Evolutionary conservation across 2,888 invertebrate species (phyloP).

Genomic region (Microctonus brassicae): DNA sequence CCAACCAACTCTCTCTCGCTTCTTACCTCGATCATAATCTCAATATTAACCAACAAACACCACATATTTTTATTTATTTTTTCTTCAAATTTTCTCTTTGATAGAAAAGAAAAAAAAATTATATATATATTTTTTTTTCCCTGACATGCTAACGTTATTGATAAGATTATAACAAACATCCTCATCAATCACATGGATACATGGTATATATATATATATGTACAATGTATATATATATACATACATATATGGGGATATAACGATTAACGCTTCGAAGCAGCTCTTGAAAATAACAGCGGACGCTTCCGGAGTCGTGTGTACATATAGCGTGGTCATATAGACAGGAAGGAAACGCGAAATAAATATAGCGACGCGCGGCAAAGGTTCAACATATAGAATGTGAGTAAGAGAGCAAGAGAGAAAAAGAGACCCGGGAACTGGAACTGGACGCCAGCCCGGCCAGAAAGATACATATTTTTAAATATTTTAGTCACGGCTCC

Average conservation of each 20-base stretch:
- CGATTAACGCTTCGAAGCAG: slow-evolving; percentile 48
- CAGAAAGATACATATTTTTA: slow-evolving; percentile 71
- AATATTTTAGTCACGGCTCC: slow-evolving; percentile 70
- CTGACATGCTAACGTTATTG: not conserved
- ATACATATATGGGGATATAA: slow-evolving; percentile 32
- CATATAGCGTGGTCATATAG: slow-evolving; percentile 43
- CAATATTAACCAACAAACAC: not conserved
- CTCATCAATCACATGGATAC: slow-evolving; percentile 5
- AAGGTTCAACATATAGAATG: slow-evolving; percentile 45
- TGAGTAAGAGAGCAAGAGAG: slow-evolving; percentile 28
- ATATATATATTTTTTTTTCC: not conserved
- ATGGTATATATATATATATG: too few species aligned
- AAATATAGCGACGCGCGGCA: slow-evolving; percentile 63
- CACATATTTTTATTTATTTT: not conserved
- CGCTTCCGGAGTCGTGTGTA: slow-evolving; percentile 47
- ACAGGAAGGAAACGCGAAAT: slow-evolving; percentile 70
- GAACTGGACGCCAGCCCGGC: slow-evolving; percentile 68
- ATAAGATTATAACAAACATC: not conserved
- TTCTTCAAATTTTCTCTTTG: not conserved
- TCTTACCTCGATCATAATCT: slow-evolving; percentile 17
- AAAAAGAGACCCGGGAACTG: slow-evolving; percentile 56
- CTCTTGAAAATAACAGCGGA: slow-evolving; percentile 44
- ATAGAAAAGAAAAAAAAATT: not conserved
- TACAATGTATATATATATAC: not conserved
- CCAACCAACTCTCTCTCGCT: slow-evolving; percentile 17